phyloP scores from a whole-genome alignment of 2,797 vertebrate genomes.

The Crocodylus rhombifer region DNA sequence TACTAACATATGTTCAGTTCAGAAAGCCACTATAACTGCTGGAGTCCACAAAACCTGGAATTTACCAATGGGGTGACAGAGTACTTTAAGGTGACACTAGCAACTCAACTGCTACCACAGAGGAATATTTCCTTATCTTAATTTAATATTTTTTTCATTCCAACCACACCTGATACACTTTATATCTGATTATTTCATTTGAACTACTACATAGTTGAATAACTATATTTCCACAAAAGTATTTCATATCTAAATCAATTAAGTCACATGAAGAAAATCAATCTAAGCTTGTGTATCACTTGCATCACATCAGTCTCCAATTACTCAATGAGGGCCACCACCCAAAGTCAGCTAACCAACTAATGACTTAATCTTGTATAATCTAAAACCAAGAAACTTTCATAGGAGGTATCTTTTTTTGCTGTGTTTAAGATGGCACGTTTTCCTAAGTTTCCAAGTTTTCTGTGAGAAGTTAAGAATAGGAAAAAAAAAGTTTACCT shows the following conservation, averaged over 20 bases:
- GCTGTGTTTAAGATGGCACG: too few relatives aligned
- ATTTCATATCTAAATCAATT: neutral
- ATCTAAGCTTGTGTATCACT: neutral
- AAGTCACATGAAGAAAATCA: neutral
- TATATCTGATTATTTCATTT: neutral
- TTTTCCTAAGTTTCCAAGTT: neutral
- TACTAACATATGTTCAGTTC: neutral
- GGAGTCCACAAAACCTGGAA: slow-evolving; percentile 1
- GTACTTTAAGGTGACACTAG: neutral
- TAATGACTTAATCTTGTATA: neutral
- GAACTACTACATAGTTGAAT: neutral
- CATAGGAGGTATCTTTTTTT: neutral
- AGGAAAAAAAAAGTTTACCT: neutral
- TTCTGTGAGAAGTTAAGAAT: neutral
- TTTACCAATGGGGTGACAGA: neutral
- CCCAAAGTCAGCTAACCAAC: neutral
- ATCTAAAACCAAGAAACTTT: neutral
- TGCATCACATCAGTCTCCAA: neutral
- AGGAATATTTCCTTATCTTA: neutral
- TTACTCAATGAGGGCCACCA: neutral
- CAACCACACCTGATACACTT: neutral
- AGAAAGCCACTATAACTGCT: slow-evolving; percentile 23
- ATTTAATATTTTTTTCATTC: neutral
- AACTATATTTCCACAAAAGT: neutral
- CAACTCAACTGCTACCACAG: neutral